Percentiles rank a stretch among this genome's conserved stretches.
These are phyloP conservation scores for Maniola jurtina DNA, from an alignment of 1,140 invertebrate species.

Conservation along the genomic window DNA sequence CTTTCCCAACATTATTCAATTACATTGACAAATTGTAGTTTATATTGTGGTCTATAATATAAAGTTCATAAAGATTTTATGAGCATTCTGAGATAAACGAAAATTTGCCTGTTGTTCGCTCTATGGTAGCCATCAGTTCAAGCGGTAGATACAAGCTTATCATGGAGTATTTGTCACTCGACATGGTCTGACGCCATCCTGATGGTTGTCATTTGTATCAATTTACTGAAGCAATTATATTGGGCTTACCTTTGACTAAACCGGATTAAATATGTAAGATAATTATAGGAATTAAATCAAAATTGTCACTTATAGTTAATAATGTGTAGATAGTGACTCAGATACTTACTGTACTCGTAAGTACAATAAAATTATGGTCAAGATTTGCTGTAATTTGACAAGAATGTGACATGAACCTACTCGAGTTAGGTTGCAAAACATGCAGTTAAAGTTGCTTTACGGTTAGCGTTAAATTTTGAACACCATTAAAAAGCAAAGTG, in stretches of 20 bases:
- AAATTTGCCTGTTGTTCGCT: constrained; percentile 17
- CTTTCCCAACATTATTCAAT: constrained; percentile 7
- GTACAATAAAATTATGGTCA: no score
- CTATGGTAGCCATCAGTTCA: constrained; percentile 18
- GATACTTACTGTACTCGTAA: no score
- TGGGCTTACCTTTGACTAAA: background rate
- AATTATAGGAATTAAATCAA: no score
- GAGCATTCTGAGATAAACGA: constrained; percentile 16
- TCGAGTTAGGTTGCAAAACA: no score
- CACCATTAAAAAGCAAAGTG: no score
- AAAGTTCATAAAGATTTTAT: constrained; percentile 10
- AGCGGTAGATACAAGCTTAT: constrained; percentile 5
- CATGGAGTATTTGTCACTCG: constrained; percentile 21
- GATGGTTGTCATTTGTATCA: background rate
- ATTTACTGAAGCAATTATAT: background rate
- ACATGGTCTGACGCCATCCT: constrained; percentile 14
- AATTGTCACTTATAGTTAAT: no score
- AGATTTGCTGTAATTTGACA: no score
- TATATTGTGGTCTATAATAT: background rate
- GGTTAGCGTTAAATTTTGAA: no score
- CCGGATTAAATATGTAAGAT: background rate
- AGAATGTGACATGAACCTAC: no score
- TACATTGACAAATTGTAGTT: constrained; percentile 18
- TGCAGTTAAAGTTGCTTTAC: no score
- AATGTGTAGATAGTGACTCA: no score